Evolutionary conservation across 1,140 invertebrate species (phyloP).

Genomic region (Polypedilum pembai): DNA sequence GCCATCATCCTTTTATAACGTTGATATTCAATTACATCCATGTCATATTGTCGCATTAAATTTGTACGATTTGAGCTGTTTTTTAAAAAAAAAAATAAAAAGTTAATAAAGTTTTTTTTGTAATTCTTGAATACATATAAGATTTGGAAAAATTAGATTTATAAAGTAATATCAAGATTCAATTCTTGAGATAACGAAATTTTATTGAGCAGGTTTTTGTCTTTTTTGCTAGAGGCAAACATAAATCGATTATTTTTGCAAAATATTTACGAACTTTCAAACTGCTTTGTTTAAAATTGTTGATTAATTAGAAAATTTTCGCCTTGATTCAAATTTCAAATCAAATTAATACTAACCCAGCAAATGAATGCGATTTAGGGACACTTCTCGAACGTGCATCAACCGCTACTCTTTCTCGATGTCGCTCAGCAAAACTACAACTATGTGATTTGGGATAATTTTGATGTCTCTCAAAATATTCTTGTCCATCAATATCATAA

Average conservation of each 20-base stretch:
- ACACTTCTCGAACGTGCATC: slow-evolving; percentile 33
- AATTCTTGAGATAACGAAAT: too few relatives aligned
- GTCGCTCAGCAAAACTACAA: slow-evolving; percentile 37
- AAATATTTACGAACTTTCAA: too few relatives aligned
- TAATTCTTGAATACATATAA: too few relatives aligned
- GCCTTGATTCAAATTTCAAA: too few relatives aligned
- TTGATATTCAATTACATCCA: slow-evolving; percentile 20
- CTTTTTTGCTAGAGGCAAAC: too few relatives aligned
- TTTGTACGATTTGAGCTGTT: background rate
- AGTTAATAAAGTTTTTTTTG: too few relatives aligned
- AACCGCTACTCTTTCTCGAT: background rate
- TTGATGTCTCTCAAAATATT: slow-evolving; percentile 34
- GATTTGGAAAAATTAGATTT: too few relatives aligned
- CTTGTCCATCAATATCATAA: slow-evolving; percentile 26
- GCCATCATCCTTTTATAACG: slow-evolving; percentile 7
- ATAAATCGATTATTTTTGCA: too few relatives aligned
- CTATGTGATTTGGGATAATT: slow-evolving; percentile 42
- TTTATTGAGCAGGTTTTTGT: too few relatives aligned
- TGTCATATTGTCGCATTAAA: background rate
- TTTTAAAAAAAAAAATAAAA: background rate
- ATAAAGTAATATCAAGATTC: too few relatives aligned
- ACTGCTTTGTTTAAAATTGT: too few relatives aligned
- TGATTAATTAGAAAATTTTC: too few relatives aligned
- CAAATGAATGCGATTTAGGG: slow-evolving; percentile 43
- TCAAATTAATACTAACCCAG: slow-evolving; percentile 33